Base-by-base conservation (phyloP, 2,888 invertebrate species). In the Oscheius onirici region DNA sequence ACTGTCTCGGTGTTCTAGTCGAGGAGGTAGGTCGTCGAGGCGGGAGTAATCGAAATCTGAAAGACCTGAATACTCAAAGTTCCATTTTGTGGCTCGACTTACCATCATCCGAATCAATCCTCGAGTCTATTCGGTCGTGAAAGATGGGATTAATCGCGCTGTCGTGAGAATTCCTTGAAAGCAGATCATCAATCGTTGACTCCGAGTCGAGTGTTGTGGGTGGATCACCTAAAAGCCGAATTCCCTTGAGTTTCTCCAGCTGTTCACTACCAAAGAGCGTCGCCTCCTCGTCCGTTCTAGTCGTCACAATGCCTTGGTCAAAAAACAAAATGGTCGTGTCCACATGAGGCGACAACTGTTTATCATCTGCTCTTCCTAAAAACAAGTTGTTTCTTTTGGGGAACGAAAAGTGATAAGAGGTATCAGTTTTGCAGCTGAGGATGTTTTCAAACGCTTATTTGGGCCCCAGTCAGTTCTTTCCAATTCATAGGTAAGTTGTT, bases 101-200 rank as follows among this genome's bases (percentile, higher is more conserved):
- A 63, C 63, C 63, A n/a, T 63, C 63, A 26, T 63, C 63, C 10
- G 63, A 63, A 49, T 63, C 63, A 26, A 63, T 63, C n/a, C 63
- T 22, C 26, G 63, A 63, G 63, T 63, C 63, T 49, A 63, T 63
- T 34, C 63, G n/a, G 34, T 63, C 63, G 20, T 63, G 63, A 28
- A 63, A 63, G 13, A 63, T 63, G 1, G 63, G 63, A n/a, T 63
- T 63, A 3, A 49, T 49, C 10, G 46, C 49, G 1, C 26, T 24
- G 34, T 63, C 63, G 34, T 63, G 63, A 11, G 49, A 17, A 17
- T 63, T 63, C 24, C 63, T 46, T 10, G 46, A 22, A 2, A 63
- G 11, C 15, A 63, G 17, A 10, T 63, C 63, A 3, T 26, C 46
- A n/a, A 63, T 46, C 10, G 63, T 63, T 8, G 63, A 63, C 26